These are phyloP conservation scores for Pomatostomus ruficeps DNA, from an alignment of 2,113 vertebrate species.

Conservation along the genomic window DNA sequence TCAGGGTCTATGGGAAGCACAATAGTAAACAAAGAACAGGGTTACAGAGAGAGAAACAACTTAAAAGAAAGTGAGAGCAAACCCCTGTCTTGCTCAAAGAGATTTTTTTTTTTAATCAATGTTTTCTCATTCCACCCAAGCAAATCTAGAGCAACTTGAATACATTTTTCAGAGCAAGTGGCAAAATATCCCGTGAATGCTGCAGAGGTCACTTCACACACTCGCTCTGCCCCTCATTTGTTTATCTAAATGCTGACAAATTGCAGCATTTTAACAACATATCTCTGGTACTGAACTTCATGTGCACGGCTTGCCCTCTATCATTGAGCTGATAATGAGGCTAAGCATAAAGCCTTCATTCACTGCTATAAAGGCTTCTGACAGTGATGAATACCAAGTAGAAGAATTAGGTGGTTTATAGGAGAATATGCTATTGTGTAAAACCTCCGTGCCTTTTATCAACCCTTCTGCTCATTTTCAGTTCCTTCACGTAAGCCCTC, in stretches of 20 bases:
- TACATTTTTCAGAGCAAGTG: constrained; percentile 68
- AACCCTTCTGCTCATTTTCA: constrained; percentile 76
- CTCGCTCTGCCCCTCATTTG: constrained; percentile 76
- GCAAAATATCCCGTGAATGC: constrained; percentile 65
- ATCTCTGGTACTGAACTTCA: constrained; percentile 71
- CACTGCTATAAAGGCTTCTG: constrained; percentile 64
- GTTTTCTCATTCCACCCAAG: constrained; percentile 12
- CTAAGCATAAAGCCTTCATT: constrained; percentile 77
- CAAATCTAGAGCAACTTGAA: neutral
- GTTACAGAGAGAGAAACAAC: constrained; percentile 29
- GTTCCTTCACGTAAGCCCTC: constrained; percentile 67
- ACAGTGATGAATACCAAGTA: constrained; percentile 77
- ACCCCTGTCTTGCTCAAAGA: neutral
- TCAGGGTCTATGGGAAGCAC: neutral
- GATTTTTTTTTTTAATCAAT: neutral
- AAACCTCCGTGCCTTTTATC: constrained; percentile 67
- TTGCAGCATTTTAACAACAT: constrained; percentile 80
- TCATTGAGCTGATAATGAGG: constrained; percentile 80
- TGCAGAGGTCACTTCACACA: constrained; percentile 68
- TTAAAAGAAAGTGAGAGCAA: constrained; percentile 20
- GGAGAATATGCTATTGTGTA: constrained; percentile 75
- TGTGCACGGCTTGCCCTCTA: constrained; percentile 73
- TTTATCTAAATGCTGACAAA: constrained; percentile 86
- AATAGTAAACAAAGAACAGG: constrained; percentile 44
- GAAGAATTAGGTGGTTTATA: constrained; percentile 72